A percentile compares a stretch with the other conserved stretches of the same genome.
Evolutionary conservation across 1,140 invertebrate species (phyloP).

Genomic region (Lepeophtheirus salmonis): DNA sequence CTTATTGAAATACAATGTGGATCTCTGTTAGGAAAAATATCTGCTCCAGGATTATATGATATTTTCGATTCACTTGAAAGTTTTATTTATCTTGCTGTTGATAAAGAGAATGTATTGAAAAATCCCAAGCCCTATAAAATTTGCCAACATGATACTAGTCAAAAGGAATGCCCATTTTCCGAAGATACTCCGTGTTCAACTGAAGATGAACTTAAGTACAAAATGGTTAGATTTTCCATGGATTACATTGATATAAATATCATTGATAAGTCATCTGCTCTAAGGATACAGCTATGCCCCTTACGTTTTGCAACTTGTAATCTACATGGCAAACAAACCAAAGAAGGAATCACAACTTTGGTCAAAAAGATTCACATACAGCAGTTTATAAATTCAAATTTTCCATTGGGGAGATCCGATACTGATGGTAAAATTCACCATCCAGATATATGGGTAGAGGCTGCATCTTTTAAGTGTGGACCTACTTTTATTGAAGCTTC

Average conservation of each 20-base stretch:
- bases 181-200: slow-evolving; percentile 43
- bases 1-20: slow-evolving; percentile 39
- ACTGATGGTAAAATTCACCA: slow-evolving; percentile 16
- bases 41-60: slow-evolving; percentile 44
- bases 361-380: slow-evolving; percentile 51
- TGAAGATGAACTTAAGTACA: slow-evolving; percentile 80
- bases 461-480: slow-evolving; percentile 68
- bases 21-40: slow-evolving; percentile 33
- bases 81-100: slow-evolving; percentile 59
- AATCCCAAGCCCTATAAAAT: slow-evolving; percentile 49
- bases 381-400: slow-evolving; percentile 22
- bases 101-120: slow-evolving; percentile 68
- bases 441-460: slow-evolving; percentile 56
- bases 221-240: slow-evolving; percentile 70
- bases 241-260: slow-evolving; percentile 65
- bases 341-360: slow-evolving; percentile 68
- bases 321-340: slow-evolving; percentile 71
- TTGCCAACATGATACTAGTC: slow-evolving; percentile 67
- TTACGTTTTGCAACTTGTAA: slow-evolving; percentile 76
- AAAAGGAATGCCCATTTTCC: slow-evolving; percentile 47
- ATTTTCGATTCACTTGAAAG: slow-evolving; percentile 70
- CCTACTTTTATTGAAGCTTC: slow-evolving; percentile 83
- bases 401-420: slow-evolving; percentile 22
- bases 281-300: slow-evolving; percentile 44
- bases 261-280: slow-evolving; percentile 1